Evolutionary conservation across 2,113 vertebrate species (phyloP), one percentile per base, ranked within the genome.

Genomic region (Tyrannus savana): DNA sequence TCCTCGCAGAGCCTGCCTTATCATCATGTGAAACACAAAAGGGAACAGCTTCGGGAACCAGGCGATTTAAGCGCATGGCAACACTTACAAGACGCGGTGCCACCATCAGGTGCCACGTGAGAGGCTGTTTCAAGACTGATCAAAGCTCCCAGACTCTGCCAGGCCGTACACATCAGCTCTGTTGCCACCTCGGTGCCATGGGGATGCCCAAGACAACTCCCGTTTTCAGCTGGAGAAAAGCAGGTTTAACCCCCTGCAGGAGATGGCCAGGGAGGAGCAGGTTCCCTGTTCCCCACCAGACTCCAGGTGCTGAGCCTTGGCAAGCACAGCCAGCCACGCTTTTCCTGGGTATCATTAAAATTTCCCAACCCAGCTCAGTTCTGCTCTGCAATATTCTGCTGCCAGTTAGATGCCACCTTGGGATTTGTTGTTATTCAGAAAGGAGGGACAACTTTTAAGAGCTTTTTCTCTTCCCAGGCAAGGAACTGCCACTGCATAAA

Each of bases 341-440:
- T 15, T 78, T 37, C 71, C 63, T 67, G 75, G 52, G 22, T 66
- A 33, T 66, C 75, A 79, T 35, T 95, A 91, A 91, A 91, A 95
- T 80, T 60, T 90, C 79, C 94, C 79, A 67, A 4, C 16, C 42
- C 25, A 12, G 74, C 78, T 89, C 81, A 52, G 66, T 68, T 78
- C 60, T 77, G 90, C 84, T 77, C 90, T 76, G 91, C n/a, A 63
- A 56, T 31, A 35, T 80, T 92, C 75, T 55, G 73, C 73, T 90
- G 84, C 64, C 63, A 68, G 68, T 24, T 67, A 91, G 62, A 89
- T 50, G 50, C 63, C 42, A 91, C 86, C 69, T 67, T 72, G 88
- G 87, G 83, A 95, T 80, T 97, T 95, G 73, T 49, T 89, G 93
- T 77, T 84, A 71, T 73, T 94, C 95, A 97, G 91, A 92, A 94